Conservation (phyloP, 2,113 vertebrate species). For the Protobothrops mucrosquamatus region DNA sequence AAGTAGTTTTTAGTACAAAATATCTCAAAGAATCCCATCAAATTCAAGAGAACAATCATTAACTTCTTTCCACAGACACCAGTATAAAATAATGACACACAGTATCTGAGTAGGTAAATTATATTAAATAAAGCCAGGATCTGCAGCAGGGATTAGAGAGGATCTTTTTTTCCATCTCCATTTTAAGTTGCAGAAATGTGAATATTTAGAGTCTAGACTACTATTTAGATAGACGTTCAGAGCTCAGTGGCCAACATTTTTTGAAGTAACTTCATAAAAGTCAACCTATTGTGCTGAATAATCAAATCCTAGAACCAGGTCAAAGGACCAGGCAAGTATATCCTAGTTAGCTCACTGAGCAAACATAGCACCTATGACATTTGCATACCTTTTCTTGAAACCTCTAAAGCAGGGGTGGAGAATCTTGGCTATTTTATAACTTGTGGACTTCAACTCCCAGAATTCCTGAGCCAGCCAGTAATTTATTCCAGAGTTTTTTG, state of each 20-base stretch:
- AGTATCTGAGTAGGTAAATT: background rate
- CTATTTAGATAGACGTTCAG: background rate
- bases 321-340: background rate
- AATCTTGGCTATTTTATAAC: too few relatives aligned
- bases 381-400: background rate
- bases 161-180: background rate
- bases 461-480: background rate
- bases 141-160: background rate
- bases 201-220: background rate
- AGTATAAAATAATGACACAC: background rate
- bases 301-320: background rate
- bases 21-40: background rate
- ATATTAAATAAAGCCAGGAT: background rate
- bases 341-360: background rate
- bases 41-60: background rate
- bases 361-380: background rate
- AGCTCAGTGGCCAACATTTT: background rate
- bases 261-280: background rate
- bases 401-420: background rate
- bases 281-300: background rate
- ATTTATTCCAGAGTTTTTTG: background rate
- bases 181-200: background rate
- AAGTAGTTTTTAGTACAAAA: background rate
- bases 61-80: background rate
- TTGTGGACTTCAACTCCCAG: too few relatives aligned